Conservation (phyloP, 2,797 vertebrate species). For the Hozukius guyotensis region DNA sequence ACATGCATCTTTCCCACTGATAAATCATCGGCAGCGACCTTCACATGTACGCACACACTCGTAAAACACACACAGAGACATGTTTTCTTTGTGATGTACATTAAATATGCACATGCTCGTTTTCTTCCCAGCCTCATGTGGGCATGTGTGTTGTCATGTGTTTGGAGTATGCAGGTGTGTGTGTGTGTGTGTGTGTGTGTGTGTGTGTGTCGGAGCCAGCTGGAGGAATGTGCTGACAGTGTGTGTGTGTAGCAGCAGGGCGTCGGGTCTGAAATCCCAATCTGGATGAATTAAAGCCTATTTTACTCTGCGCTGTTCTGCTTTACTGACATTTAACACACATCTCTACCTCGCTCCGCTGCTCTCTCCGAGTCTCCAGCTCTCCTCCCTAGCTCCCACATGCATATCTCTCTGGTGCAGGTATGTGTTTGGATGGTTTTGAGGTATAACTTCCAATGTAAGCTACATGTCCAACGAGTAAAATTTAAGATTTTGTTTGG, state of each 20-base stretch:
- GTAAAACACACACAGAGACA: conserved; percentile 33
- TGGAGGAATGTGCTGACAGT: conserved; percentile 64
- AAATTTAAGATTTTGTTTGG: conserved; percentile 6
- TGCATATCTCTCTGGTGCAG: not conserved
- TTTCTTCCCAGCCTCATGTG: conserved; percentile 23
- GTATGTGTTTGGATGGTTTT: conserved; percentile 1
- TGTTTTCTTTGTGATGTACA: conserved; percentile 48
- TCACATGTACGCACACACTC: conserved; percentile 25
- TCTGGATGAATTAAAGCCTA: conserved; percentile 60
- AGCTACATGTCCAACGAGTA: not conserved
- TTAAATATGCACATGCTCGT: conserved; percentile 45
- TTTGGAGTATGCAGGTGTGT: conserved; percentile 21
- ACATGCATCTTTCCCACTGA: conserved; percentile 36
- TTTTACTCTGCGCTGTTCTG: conserved; percentile 42
- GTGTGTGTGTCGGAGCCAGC: conserved; percentile 34
- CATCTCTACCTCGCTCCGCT: not conserved
- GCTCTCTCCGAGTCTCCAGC: not conserved
- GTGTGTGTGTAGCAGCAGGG: conserved; percentile 65
- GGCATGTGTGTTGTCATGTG: conserved; percentile 41
- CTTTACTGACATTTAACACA: conserved; percentile 37
- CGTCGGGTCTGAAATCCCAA: conserved; percentile 61
- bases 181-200: conserved; percentile 34
- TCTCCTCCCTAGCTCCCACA: not conserved
- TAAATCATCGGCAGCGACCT: conserved; percentile 52
- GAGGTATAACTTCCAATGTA: not conserved